Evolutionary conservation across 2,888 invertebrate species (phyloP), one percentile per base, ranked within the genome.

Genomic region (Abscondita cerata): DNA sequence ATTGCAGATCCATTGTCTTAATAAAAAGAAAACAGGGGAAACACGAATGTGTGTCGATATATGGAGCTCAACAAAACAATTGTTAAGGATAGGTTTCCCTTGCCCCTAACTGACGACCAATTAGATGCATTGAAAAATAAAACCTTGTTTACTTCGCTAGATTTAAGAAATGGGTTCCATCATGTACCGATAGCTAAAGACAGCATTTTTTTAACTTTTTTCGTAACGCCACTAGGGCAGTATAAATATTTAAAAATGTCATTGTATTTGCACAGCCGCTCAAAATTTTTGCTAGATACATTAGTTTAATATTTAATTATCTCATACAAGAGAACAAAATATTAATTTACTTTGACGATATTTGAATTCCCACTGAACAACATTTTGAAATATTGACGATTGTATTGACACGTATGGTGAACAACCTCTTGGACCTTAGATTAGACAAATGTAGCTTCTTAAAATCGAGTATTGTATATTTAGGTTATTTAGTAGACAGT

Each of bases 401-500:
- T 9, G 47, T 38, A 2, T 36, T 36, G 11, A 40, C 3, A 19
- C 41, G 11, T 12, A 25, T 25, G 55, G 4, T 5, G 8, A 2
- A 48, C 18, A 55, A 48, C 25, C 12, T 25, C 2, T 18, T 46
- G 9, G 6, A 19, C 9, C n/a, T 46, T 16, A 15, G 46, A 9
- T 18, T 46, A 46, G 19, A 46, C 19, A 53, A 74, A 55, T 74
- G 74, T 62, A 16, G 51, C 1, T 76, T 77, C 41, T 68, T 76
- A 15, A 15, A 63, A 31, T 58, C 61, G 1, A 56, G 46, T 13
- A 64, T 77, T 6, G 69, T 74, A 4, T 77, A 73, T 57, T 64
- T 76, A 8, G 77, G 76, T 0, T 70, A 71, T 18, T 71, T 75
- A 54, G 68, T 77, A 19, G 68, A 66, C 6, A 55, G 20, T 9